Conservation (phyloP, 1,140 invertebrate genomes). For the Drosophila cardini region DNA sequence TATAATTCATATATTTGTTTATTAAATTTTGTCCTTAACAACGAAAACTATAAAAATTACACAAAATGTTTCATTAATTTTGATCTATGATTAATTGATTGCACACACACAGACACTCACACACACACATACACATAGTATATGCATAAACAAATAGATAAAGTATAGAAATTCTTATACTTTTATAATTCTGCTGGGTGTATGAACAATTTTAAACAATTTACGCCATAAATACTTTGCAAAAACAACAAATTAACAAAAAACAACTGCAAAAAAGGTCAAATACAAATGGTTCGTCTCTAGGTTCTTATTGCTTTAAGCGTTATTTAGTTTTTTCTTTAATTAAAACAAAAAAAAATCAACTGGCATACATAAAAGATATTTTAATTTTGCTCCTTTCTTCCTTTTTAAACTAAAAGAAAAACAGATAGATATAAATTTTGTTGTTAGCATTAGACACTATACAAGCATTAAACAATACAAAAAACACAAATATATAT, state of each 20-base stretch:
- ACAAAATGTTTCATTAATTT: constrained; percentile 49
- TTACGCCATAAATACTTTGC: constrained; percentile 24
- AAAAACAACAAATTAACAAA: not conserved
- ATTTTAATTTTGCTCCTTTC: constrained; percentile 72
- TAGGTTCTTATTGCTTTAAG: constrained; percentile 81
- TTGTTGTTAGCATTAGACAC: constrained; percentile 68
- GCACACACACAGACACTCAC: constrained; percentile 40
- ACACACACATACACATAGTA: not conserved
- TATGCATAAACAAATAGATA: constrained; percentile 36
- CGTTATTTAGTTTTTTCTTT: constrained; percentile 84
- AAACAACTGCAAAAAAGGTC: constrained; percentile 12
- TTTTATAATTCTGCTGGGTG: constrained; percentile 39
- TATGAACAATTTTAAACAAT: constrained; percentile 15
- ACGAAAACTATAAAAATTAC: not conserved
- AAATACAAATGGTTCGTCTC: constrained; percentile 62
- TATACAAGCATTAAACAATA: constrained; percentile 45
- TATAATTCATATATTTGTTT: constrained; percentile 2
- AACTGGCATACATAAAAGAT: constrained; percentile 49
- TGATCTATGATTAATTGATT: constrained; percentile 54
- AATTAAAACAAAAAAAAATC: constrained; percentile 62
- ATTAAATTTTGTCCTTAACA: constrained; percentile 31
- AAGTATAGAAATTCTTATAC: constrained; percentile 27
- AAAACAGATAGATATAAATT: constrained; percentile 68
- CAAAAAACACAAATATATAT: constrained; percentile 18
- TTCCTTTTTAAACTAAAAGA: constrained; percentile 36